Base-by-base conservation (phyloP, 2,113 vertebrate genomes). In the Prunella fulvescens region DNA sequence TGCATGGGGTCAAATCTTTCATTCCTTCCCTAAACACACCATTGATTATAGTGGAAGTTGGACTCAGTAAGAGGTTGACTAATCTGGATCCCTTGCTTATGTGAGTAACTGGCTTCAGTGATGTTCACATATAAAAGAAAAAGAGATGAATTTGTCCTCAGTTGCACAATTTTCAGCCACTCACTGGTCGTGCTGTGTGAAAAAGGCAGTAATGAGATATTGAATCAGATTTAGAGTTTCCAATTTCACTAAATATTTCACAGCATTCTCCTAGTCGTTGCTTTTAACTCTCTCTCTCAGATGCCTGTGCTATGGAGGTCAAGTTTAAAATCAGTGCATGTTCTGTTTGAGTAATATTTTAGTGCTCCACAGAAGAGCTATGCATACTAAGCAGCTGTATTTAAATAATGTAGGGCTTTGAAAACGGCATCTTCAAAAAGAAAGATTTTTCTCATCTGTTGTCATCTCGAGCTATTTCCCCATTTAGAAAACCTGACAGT, bases 221-320 rank as follows among this genome's bases (percentile, higher is more conserved):
- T 66, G 78, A 92, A 93, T 62, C 58, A 77, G 81, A 91, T 94
- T 79, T 90, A 77, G 70, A 66, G 91, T 91, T 97, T 72, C 44
- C 81, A 92, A 82, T 96, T 91, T 77, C 62, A 77, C 81, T 87
- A 86, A 95, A 90, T 82, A 82, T 95, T 94, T 96, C 81, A 90
- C 62, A 77, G 11, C 47, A 14, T 85, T 87, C 61, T 91, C n/a
- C 77, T 72, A 81, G 81, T 53, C 54, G n/a, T 61, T 90, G 87
- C 90, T 85, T 94, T 92, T 92, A 89, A 74, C 81, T 91, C 79
- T 26, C 35, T 62, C 77, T 76, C 57, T 82, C 61, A 37, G 79
- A 80, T 39, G 70, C 42, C 48, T 85, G 58, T 81, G 57, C 61
- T 91, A 26, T 76, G 58, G 70, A 95, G 92, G 92, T 91, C 81